phyloP scores from a whole-genome alignment of 2,797 vertebrate species.

The Lateolabrax maculatus region DNA sequence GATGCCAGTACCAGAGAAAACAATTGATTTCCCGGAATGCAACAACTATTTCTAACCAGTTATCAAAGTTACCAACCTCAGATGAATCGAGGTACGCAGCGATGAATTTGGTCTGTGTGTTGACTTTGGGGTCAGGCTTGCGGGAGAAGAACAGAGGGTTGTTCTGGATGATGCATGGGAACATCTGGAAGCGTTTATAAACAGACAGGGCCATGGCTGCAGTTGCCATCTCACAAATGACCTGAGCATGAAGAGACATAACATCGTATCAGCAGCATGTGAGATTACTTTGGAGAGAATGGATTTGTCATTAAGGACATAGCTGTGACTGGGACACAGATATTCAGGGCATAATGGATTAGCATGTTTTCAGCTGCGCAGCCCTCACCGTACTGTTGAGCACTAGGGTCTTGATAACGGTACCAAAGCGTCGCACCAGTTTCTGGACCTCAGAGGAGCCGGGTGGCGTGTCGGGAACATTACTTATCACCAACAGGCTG shows the following conservation, averaged over 20 bases:
- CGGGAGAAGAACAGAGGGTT: constrained; percentile 77
- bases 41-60: not conserved
- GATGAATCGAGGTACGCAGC: constrained; percentile 7
- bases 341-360: not conserved
- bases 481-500: constrained; percentile 87
- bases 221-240: constrained; percentile 81
- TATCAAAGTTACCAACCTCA: constrained; percentile 48
- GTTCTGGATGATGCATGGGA: constrained; percentile 79
- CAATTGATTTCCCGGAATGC: not conserved
- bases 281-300: not conserved
- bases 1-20: not conserved
- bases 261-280: not conserved
- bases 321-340: not conserved
- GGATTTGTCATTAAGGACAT: not conserved
- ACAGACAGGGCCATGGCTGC: constrained; percentile 69
- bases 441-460: constrained; percentile 86
- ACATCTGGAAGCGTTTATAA: constrained; percentile 75
- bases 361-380: not conserved
- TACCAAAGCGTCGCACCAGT: constrained; percentile 89
- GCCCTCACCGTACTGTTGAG: constrained; percentile 71
- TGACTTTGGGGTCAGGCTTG: constrained; percentile 69
- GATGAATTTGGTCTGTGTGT: constrained; percentile 27
- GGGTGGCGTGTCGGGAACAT: constrained; percentile 85
- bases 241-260: constrained; percentile 50
- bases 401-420: constrained; percentile 69